These are phyloP conservation scores for Microcebus tavaratra DNA, from an alignment of 2,113 vertebrate genomes.

Conservation along the genomic window DNA sequence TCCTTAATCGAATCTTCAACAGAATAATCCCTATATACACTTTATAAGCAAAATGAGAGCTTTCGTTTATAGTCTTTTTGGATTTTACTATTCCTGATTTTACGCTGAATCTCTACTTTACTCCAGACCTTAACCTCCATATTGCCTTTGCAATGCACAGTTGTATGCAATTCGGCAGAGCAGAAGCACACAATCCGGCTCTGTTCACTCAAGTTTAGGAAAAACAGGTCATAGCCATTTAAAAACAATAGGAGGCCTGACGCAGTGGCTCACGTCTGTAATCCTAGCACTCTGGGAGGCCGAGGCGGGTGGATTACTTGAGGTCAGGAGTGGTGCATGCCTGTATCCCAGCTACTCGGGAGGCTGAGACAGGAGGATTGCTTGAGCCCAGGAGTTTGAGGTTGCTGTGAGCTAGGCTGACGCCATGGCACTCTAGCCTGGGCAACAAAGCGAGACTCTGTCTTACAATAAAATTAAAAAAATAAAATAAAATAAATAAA, in stretches of 20 bases:
- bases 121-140: constrained; percentile 66
- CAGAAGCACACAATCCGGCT: constrained; percentile 54
- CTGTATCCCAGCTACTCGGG: too few species aligned
- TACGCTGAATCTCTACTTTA: constrained; percentile 74
- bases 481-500: too few species aligned
- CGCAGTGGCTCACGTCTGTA: too few species aligned
- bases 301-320: too few species aligned
- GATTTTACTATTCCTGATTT: constrained; percentile 60
- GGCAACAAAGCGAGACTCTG: too few species aligned
- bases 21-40: constrained; percentile 53
- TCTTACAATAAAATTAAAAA: too few species aligned
- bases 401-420: too few species aligned
- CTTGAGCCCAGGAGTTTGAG: too few species aligned
- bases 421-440: too few species aligned
- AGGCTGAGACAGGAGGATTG: too few species aligned
- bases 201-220: constrained; percentile 48
- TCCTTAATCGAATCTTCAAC: neutral
- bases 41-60: neutral
- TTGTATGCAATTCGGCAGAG: constrained; percentile 64
- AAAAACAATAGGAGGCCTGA: constrained; percentile 30
- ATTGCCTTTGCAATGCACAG: constrained; percentile 69
- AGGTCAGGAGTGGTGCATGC: too few species aligned
- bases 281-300: too few species aligned
- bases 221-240: constrained; percentile 61
- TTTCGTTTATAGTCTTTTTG: constrained; percentile 72